Conservation (phyloP, 2,113 vertebrate genomes). For the Mirza zaza region DNA sequence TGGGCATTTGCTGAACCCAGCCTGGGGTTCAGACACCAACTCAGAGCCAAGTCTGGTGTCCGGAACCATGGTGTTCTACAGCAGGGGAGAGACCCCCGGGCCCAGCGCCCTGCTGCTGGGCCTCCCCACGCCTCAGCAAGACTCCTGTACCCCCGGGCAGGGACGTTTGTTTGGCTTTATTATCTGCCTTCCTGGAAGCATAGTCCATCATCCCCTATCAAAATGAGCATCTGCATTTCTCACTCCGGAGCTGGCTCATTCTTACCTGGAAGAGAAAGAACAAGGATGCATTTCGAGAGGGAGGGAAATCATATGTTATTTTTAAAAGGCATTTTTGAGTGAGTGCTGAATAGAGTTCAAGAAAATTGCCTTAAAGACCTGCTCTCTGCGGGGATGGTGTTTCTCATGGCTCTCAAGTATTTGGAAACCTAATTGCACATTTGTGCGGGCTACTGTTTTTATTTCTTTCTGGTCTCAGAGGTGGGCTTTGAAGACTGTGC, state of each 20-base stretch:
- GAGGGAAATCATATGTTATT: conserved; percentile 80
- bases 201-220: conserved; percentile 59
- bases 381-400: conserved; percentile 80
- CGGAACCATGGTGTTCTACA: not conserved
- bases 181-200: conserved; percentile 41
- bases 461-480: conserved; percentile 85
- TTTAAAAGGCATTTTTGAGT: conserved; percentile 84
- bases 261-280: conserved; percentile 74
- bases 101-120: no score
- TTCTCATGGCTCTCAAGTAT: conserved; percentile 82
- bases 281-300: conserved; percentile 9
- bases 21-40: not conserved
- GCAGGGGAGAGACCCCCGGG: not conserved
- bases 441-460: conserved; percentile 85
- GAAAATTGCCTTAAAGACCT: conserved; percentile 86
- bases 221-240: not conserved
- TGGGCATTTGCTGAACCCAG: not conserved
- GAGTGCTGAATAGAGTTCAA: conserved; percentile 82
- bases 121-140: not conserved
- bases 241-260: conserved; percentile 41
- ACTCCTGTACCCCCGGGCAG: not conserved
- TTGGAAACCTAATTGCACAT: conserved; percentile 86
- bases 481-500: conserved; percentile 86
- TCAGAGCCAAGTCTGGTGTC: not conserved
- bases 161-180: conserved; percentile 27